phyloP scores from a whole-genome alignment of 1,140 invertebrate species.

The Cotesia chilonis region DNA sequence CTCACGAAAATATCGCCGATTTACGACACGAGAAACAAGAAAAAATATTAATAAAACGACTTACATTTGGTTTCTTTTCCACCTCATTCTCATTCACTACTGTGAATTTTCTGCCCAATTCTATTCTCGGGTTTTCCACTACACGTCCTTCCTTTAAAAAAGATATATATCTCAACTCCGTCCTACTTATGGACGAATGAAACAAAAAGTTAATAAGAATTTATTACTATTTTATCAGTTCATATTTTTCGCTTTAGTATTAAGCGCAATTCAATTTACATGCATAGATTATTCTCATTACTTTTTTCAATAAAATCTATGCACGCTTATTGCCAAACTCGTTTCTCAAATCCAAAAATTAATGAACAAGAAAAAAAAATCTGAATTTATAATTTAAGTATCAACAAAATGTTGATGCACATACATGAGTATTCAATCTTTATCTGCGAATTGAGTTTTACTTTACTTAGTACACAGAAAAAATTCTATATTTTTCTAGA shows the following conservation, averaged over 20 bases:
- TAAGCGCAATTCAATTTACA: not conserved
- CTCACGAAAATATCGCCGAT: too few relatives aligned
- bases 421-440: conserved; percentile 6
- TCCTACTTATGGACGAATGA: conserved; percentile 16
- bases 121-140: conserved; percentile 4
- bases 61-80: too few relatives aligned
- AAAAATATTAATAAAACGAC: too few relatives aligned
- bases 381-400: not conserved
- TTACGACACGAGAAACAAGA: too few relatives aligned
- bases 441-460: conserved; percentile 32
- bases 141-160: conserved; percentile 3
- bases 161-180: not conserved
- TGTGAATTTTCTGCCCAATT: conserved; percentile 3
- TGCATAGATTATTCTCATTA: not conserved
- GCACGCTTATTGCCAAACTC: too few relatives aligned
- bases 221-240: not conserved
- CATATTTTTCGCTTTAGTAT: not conserved
- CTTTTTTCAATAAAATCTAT: too few relatives aligned
- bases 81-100: too few relatives aligned
- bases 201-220: not conserved
- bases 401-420: not conserved
- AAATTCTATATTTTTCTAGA: conserved; percentile 58
- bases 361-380: not conserved
- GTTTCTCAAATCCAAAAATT: too few relatives aligned
- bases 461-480: conserved; percentile 48